Percentiles rank a stretch among this genome's conserved stretches.
Evolutionary conservation across 2,113 vertebrate species (phyloP).

Genomic region (Meriones unguiculatus): DNA sequence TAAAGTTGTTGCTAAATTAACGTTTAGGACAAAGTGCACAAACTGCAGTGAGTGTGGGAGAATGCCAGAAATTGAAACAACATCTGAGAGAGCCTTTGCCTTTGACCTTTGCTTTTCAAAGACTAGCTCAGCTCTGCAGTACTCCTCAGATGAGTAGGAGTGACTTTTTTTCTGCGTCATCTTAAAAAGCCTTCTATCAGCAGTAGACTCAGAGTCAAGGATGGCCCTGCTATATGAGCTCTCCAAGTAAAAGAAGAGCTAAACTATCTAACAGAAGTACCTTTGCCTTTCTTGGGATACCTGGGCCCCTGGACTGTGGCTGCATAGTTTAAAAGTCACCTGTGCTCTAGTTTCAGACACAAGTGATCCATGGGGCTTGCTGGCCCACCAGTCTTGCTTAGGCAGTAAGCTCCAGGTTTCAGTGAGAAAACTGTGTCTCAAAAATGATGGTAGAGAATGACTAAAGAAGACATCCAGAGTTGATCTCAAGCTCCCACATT

Average conservation of each 20-base stretch:
- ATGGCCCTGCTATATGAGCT: background rate
- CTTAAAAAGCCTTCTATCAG: background rate
- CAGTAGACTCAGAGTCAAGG: background rate
- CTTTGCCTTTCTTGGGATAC: background rate
- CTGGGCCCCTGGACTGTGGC: background rate
- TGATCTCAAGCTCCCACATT: background rate
- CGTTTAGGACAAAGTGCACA: slow-evolving; percentile 37
- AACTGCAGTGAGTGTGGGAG: background rate
- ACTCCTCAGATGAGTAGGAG: background rate
- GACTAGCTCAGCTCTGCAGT: background rate
- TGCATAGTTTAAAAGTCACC: background rate
- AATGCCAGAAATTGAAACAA: background rate
- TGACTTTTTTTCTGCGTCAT: background rate
- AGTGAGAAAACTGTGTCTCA: too few relatives aligned
- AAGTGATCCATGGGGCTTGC: background rate
- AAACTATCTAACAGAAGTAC: background rate
- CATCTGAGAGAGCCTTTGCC: background rate
- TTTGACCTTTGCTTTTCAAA: slow-evolving; percentile 48
- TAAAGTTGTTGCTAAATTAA: slow-evolving; percentile 49
- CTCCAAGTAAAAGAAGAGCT: background rate
- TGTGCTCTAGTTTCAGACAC: background rate
- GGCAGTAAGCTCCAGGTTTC: background rate
- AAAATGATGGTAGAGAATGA: background rate
- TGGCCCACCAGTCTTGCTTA: background rate
- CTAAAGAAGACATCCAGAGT: background rate